Evolutionary conservation across 2,888 invertebrate species (phyloP).

Genomic region (Rhogogaster chlorosoma): DNA sequence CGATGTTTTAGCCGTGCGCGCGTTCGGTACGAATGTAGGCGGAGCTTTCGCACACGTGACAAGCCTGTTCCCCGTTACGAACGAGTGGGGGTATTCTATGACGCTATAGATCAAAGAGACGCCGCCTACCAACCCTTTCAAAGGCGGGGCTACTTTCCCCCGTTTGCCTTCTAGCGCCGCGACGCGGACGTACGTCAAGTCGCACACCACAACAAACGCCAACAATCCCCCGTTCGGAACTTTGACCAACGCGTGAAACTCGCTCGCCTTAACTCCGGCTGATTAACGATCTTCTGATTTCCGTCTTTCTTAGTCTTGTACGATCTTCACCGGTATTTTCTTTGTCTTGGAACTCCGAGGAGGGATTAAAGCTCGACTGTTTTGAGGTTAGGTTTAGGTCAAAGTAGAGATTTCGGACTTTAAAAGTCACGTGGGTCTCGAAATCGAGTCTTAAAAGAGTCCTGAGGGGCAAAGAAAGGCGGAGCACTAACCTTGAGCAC

Average conservation of each 20-base stretch:
- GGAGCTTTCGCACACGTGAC: slow-evolving; percentile 68
- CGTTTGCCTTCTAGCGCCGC: slow-evolving; percentile 68
- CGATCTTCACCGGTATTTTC: neutral
- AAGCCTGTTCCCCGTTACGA: slow-evolving; percentile 58
- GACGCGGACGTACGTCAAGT: slow-evolving; percentile 57
- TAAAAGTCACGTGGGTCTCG: neutral
- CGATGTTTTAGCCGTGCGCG: slow-evolving; percentile 63
- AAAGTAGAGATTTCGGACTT: neutral
- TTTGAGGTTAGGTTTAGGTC: slow-evolving; percentile 62
- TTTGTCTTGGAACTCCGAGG: slow-evolving; percentile 58
- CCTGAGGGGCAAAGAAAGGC: neutral
- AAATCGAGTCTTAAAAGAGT: neutral
- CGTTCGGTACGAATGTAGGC: slow-evolving; percentile 70
- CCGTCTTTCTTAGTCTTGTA: neutral
- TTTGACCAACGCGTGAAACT: neutral
- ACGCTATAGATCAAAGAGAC: slow-evolving; percentile 77
- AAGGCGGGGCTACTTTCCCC: slow-evolving; percentile 62
- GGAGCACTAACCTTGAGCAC: neutral
- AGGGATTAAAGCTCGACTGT: slow-evolving; percentile 56
- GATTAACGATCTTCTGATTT: neutral
- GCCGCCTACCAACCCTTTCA: slow-evolving; percentile 67
- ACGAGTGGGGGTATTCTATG: slow-evolving; percentile 74
- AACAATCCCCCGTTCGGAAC: neutral
- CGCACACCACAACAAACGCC: slow-evolving; percentile 52
- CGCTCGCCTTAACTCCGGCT: neutral